Evolutionary conservation across 2,113 vertebrate species (phyloP), one percentile per base, ranked within the genome.

Genomic region (Ivindomyrus marchei): DNA sequence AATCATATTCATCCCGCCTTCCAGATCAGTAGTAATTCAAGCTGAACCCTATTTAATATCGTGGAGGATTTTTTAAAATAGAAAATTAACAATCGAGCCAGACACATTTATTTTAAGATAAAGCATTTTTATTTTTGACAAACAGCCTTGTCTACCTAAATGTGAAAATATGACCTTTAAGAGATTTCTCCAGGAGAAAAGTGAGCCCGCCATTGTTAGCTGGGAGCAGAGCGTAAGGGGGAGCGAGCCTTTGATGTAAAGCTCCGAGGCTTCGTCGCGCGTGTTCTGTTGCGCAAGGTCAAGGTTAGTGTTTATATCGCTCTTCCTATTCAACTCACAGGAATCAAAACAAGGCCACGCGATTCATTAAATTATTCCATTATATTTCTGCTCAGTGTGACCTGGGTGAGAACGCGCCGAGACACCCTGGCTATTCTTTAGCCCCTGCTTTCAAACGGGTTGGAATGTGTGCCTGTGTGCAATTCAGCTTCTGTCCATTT

Each of bases 301-400:
- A 93, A 94, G 94, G 94, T 94, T 95, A 94, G 92, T 94, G 92
- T 94, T 95, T 90, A 93, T 92, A 93, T 93, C 31, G 50, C 91
- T 93, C 88, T 88, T 80, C 92, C 91, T 89, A 93, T 94, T 94
- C 92, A 93, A 86, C 90, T 90, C 92, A 89, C 92, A 92, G 91
- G 92, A 91, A 91, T 90, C 91, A 92, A 94, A 94, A 93, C 92
- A 94, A 95, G 93, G 92, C 91, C 0, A 15, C 47, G 88, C 91
- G 92, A 92, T 94, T 95, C 92, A 94, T 93, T 94, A 92, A 91
- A 94, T 95, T 93, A 93, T 93, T 93, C 93, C 92, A 93, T 95
- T 95, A 93, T 94, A 90, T 93, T 92, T 92, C 93, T 70, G 90
- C 93, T 88, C 90, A 92, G 92, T 89, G 88, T 87, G 62, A 92